These are phyloP conservation scores for Sebastes elongatus DNA, from an alignment of 2,797 vertebrate species.

Conservation along the genomic window DNA sequence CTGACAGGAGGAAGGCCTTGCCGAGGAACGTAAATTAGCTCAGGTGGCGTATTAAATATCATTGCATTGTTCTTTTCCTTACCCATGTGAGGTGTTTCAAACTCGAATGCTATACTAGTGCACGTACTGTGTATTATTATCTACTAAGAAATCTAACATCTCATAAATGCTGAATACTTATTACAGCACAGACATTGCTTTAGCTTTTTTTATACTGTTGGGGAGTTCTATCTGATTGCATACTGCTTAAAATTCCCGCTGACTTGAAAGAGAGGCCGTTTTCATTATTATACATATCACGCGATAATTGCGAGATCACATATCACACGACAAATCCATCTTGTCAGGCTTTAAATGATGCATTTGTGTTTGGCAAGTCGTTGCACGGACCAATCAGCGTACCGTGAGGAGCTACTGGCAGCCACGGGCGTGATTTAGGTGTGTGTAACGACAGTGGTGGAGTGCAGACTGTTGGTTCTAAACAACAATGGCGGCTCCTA, in stretches of 20 bases:
- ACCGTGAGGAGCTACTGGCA: no score
- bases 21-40: conserved; percentile 4
- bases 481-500: no score
- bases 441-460: no score
- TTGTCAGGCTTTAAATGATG: no score
- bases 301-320: no score
- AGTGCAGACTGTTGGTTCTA: no score
- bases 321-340: no score
- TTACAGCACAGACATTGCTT: conserved; percentile 14
- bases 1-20: conserved; percentile 42
- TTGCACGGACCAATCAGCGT: no score
- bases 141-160: conserved; percentile 5
- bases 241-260: conserved; percentile 18
- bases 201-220: conserved; percentile 44
- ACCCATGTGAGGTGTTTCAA: not conserved
- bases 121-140: not conserved
- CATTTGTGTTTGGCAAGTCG: no score
- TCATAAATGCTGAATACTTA: conserved; percentile 26
- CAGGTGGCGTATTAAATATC: conserved; percentile 1
- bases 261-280: conserved; percentile 23
- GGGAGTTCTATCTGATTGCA: conserved; percentile 40
- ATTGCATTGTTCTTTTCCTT: conserved; percentile 1
- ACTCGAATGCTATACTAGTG: not conserved
- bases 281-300: conserved; percentile 54
- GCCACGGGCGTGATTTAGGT: no score